A percentile compares a stretch with the other conserved stretches of the same genome.
Conservation (phyloP, 2,797 vertebrate genomes). For the Limnodromus scolopaceus region DNA sequence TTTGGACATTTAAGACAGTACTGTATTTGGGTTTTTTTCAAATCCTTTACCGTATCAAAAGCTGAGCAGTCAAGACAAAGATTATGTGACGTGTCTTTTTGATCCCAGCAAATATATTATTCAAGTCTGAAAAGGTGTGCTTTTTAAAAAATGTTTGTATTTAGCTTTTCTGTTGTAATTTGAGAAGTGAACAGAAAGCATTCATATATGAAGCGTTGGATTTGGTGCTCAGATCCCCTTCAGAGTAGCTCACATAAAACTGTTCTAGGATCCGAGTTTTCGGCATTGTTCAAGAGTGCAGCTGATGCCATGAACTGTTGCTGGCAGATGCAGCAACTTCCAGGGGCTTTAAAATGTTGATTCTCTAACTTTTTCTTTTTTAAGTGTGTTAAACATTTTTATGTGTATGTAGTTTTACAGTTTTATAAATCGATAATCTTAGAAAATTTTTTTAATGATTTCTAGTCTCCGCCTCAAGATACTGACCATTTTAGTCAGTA, state of each 20-base stretch:
- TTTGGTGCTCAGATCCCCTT: not conserved
- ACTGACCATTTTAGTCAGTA: not conserved
- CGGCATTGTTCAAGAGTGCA: not conserved
- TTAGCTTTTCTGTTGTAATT: not conserved
- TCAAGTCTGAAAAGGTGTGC: not conserved
- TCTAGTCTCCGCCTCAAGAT: not conserved
- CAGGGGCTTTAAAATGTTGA: not conserved
- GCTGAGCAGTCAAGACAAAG: not conserved
- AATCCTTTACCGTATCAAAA: not conserved
- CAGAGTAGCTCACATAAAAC: not conserved
- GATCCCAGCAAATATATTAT: not conserved
- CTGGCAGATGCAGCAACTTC: not conserved
- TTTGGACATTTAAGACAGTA: not conserved
- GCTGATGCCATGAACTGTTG: not conserved
- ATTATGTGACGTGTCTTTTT: not conserved
- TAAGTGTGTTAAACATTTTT: not conserved
- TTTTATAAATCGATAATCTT: not conserved
- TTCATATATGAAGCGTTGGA: not conserved
- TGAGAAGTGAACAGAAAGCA: not conserved
- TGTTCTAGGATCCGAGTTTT: not conserved
- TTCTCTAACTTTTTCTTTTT: not conserved
- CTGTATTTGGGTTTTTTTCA: not conserved
- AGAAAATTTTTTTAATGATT: not conserved
- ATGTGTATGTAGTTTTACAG: not conserved
- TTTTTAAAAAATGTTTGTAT: not conserved